Evolutionary conservation across 2,797 vertebrate species (phyloP), one percentile per base, ranked within the genome.

Genomic region (Molossus molossus): DNA sequence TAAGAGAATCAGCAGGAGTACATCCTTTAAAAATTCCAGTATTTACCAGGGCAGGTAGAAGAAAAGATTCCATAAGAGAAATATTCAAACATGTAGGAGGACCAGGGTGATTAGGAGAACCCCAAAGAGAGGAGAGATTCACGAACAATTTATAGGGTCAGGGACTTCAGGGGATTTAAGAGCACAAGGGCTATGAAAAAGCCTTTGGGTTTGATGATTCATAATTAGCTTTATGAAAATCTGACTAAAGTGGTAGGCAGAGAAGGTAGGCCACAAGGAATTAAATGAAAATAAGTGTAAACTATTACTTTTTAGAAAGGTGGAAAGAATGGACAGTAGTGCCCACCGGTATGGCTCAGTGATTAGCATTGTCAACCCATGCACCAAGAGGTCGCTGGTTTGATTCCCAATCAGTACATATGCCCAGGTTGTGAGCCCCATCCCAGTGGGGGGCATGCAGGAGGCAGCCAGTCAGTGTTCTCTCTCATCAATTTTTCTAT

Each of bases 1-100:
- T 89, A 79, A 91, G 69, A 87, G 50, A 88, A 86, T 96, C 64
- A 87, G 27, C 67, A 82, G 29, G 29, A 95, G 1, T 81, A 53
- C 48, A 84, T 65, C 14, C 60, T 96, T 90, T 53, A 83, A 73
- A 95, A 85, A 64, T 80, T 58, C 48, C 45, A 45, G 1, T 72
- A 27, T 48, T 92, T 92, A 57, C n/a, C 45, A 84, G 48, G 33
- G 20, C 25, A 73, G 55, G 6, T 69, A 77, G 75, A 92, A 76
- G 45, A 58, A 81, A 77, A 88, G 60, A 75, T 87, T 92, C 12
- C 21, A 13, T 53, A 80, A 80, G 65, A 92, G n/a, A 80, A 96
- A 80, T 84, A 48, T 17, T 93, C 60, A 72, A 55, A 84, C n/a
- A 20, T 6, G 8, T 57, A 33, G 25, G 65, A 70, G 33, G 40